Base-by-base conservation (phyloP, 2,113 vertebrate genomes). In the Barbus barbus region DNA sequence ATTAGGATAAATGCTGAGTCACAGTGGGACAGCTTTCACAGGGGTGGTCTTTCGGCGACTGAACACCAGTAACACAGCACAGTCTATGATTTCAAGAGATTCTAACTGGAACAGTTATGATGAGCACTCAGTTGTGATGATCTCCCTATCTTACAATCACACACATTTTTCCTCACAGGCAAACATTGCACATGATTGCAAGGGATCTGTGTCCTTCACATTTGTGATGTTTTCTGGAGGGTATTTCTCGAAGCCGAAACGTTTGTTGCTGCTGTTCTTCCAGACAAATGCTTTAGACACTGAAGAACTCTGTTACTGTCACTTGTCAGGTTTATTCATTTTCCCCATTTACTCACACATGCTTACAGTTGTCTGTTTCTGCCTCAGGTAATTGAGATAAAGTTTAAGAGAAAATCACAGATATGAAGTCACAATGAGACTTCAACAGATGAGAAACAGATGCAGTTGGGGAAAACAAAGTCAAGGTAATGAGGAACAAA, bases 1-100 rank as follows among this genome's bases (percentile, higher is more conserved):
- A 83, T 83, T 83, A 36, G 82, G 82, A 77, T 24, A 53, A 67
- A 48, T 74, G 78, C 78, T 65, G 84, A 85, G 67, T 81, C 84
- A 48, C 84, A 61, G 51, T 74, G 69, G 78, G 78, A 38, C 67
- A 46, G 67, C 56, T 72, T 48, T 33, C 71, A 69, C 26, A 38
- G 69, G 58, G 22, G 11, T 75, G 56, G 82, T 60, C 71, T 2
- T 83, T 63, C 58, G 16, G 51, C 38, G 58, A 74, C 73, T 61
- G 53, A 72, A 63, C 56, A 65, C 60, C 41, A 79, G 73, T 63
- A 84, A 83, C n/a, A 53, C 76, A 69, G 65, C 44, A 33, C 53
- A 51, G 26, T 31, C 9, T 51, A 31, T 77, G 63, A 67, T 84
- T 77, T 87, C 36, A 80, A 77, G 78, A 41, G 72, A 77, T 82